Percentiles rank a stretch among this genome's conserved stretches.
These are phyloP conservation scores for Elegia similella DNA, from an alignment of 2,888 invertebrate species.

Conservation along the genomic window DNA sequence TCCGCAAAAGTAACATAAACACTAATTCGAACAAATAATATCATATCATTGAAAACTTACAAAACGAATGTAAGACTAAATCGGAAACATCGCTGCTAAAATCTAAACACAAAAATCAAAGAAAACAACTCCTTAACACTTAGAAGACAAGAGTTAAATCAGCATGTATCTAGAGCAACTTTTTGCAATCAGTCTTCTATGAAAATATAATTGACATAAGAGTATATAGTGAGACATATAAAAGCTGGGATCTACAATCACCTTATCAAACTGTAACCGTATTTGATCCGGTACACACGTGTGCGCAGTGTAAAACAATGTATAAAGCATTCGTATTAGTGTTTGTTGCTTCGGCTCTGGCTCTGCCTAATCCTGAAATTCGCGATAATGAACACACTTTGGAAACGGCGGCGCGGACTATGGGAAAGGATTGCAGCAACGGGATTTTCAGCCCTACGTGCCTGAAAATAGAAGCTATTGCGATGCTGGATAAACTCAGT, in stretches of 20 bases:
- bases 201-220: constrained; percentile 75
- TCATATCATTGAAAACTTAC: neutral
- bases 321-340: constrained; percentile 45
- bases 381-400: constrained; percentile 45
- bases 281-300: constrained; percentile 58
- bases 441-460: constrained; percentile 71
- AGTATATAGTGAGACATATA: constrained; percentile 70
- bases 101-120: neutral
- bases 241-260: constrained; percentile 62
- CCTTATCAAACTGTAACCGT: constrained; percentile 69
- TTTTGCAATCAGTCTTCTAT: constrained; percentile 75
- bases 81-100: neutral
- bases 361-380: constrained; percentile 61
- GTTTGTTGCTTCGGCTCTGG: constrained; percentile 41
- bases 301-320: constrained; percentile 40
- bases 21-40: neutral
- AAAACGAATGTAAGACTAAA: constrained; percentile 1
- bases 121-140: neutral
- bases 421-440: constrained; percentile 63
- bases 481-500: constrained; percentile 64
- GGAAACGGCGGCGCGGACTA: constrained; percentile 53
- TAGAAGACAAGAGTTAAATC: neutral
- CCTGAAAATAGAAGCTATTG: constrained; percentile 70
- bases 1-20: neutral
- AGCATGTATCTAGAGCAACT: constrained; percentile 30